Conservation (phyloP, 2,888 invertebrate species). For the Diploptera punctata region DNA sequence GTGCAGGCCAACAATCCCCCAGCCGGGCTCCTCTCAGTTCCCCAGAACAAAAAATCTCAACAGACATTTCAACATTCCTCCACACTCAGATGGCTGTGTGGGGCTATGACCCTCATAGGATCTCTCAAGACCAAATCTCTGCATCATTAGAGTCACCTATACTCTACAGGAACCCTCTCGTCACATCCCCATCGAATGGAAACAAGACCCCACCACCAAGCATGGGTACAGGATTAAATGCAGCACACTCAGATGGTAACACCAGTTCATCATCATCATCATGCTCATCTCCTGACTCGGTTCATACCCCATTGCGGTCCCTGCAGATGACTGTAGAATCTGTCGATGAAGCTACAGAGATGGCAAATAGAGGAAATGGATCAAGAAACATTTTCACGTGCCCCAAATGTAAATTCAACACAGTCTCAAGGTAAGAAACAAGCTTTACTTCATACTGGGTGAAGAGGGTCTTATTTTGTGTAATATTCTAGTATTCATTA, state of each 20-base stretch:
- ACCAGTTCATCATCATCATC: background rate
- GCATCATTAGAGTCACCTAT: too few relatives aligned
- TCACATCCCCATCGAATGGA: background rate
- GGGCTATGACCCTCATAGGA: too few relatives aligned
- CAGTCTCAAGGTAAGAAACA: conserved; percentile 52
- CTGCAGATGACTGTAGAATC: conserved; percentile 2
- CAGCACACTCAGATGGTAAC: conserved; percentile 9
- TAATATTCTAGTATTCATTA: too few relatives aligned
- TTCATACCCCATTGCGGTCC: background rate
- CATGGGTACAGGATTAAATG: conserved; percentile 47
- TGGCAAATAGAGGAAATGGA: background rate
- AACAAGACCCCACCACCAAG: too few relatives aligned
- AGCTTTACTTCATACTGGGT: too few relatives aligned
- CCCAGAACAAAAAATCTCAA: too few relatives aligned
- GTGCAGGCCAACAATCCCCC: conserved; percentile 41
- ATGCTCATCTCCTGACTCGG: too few relatives aligned
- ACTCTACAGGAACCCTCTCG: background rate
- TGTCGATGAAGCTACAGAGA: background rate
- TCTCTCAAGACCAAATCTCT: too few relatives aligned
- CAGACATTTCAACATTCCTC: too few relatives aligned
- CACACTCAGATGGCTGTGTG: too few relatives aligned
- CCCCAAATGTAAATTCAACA: conserved; percentile 59
- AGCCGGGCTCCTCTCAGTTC: background rate
- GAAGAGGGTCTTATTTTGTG: too few relatives aligned
- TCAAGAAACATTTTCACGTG: conserved; percentile 53